phyloP scores from a whole-genome alignment of 2,888 invertebrate genomes.

The Drosophila histrio region DNA sequence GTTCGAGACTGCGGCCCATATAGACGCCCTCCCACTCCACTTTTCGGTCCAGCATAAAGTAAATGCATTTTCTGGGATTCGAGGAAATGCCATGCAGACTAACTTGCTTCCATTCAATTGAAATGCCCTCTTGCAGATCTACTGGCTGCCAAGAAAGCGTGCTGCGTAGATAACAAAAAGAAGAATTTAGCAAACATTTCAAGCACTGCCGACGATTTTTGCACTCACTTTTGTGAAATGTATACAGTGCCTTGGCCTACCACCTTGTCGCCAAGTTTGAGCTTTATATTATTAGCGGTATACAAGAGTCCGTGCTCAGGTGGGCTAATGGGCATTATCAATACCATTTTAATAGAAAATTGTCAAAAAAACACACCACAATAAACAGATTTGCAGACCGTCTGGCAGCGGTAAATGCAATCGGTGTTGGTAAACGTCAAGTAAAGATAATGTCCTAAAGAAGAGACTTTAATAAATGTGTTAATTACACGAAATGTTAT shows the following conservation, averaged over 20 bases:
- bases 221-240: conserved; percentile 81
- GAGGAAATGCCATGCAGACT: conserved; percentile 83
- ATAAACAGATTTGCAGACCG: conserved; percentile 43
- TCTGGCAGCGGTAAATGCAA: conserved; percentile 51
- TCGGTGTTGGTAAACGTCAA: conserved; percentile 33
- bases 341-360: conserved; percentile 78
- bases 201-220: conserved; percentile 1
- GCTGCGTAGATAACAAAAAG: conserved; percentile 54
- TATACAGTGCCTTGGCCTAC: conserved; percentile 82
- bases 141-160: conserved; percentile 82
- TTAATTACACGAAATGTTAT: background rate
- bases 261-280: conserved; percentile 80
- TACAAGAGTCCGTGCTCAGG: conserved; percentile 82
- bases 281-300: conserved; percentile 76
- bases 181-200: conserved; percentile 3
- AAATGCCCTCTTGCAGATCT: conserved; percentile 80
- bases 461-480: background rate
- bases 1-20: conserved; percentile 52
- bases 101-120: conserved; percentile 83
- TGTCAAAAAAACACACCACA: conserved; percentile 41
- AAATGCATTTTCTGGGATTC: conserved; percentile 81
- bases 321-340: conserved; percentile 78
- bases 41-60: conserved; percentile 82
- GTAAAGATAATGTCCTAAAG: background rate
- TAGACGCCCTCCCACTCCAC: conserved; percentile 82